These are phyloP conservation scores for Dryococelus australis DNA, from an alignment of 2,888 invertebrate genomes.

Conservation along the genomic window DNA sequence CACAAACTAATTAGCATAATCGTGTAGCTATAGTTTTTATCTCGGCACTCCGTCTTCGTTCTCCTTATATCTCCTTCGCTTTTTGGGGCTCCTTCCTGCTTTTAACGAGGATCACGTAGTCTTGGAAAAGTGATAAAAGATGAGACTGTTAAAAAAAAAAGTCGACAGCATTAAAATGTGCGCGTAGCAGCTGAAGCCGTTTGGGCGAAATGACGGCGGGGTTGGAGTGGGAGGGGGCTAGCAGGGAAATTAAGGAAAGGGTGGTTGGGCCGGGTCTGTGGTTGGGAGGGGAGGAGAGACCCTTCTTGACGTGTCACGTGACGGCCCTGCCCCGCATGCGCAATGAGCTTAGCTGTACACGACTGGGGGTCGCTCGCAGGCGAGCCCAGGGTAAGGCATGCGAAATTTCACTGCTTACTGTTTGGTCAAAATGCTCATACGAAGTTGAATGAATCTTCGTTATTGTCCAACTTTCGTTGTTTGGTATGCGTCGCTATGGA, in stretches of 20 bases:
- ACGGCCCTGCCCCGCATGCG: background rate
- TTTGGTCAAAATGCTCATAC: too few relatives aligned
- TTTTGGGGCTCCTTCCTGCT: background rate
- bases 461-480: too few relatives aligned
- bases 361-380: background rate
- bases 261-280: background rate
- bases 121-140: conserved; percentile 16
- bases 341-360: background rate
- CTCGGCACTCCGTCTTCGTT: background rate
- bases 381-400: too few relatives aligned
- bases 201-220: background rate
- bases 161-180: conserved; percentile 10
- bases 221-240: background rate
- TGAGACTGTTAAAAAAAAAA: background rate
- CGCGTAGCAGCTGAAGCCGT: background rate
- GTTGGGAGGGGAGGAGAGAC: background rate
- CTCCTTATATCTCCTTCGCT: background rate
- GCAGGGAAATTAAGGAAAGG: background rate
- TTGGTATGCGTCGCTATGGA: too few relatives aligned
- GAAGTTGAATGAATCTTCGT: too few relatives aligned
- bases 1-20: background rate
- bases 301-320: background rate
- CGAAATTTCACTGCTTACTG: too few relatives aligned
- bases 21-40: conserved; percentile 10
- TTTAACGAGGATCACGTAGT: conserved; percentile 16